Conservation (phyloP, 2,113 vertebrate species). For the Butorides virescens region DNA sequence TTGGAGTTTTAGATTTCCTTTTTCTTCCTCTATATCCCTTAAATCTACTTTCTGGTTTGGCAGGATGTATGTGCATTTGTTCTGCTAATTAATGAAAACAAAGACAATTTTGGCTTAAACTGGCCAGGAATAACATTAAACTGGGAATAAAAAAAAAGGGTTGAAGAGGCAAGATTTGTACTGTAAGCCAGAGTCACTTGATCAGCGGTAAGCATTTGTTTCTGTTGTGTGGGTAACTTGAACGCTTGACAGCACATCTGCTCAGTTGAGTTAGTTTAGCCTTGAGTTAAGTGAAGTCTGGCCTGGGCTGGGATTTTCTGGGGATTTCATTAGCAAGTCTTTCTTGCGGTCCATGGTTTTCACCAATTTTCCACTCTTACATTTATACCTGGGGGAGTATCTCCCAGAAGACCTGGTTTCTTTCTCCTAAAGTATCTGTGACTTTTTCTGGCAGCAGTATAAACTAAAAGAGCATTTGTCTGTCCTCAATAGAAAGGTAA, state of each 20-base stretch:
- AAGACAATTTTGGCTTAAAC: background rate
- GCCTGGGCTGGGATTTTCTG: conserved; percentile 12
- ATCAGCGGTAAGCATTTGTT: background rate
- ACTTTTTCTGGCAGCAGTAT: background rate
- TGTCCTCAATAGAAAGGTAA: background rate
- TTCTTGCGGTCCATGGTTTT: background rate
- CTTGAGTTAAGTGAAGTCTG: background rate
- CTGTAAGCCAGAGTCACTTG: background rate
- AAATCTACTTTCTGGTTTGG: background rate
- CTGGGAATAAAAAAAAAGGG: background rate
- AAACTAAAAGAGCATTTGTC: background rate
- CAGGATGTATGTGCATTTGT: background rate
- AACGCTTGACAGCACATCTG: conserved; percentile 22
- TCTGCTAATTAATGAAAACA: background rate
- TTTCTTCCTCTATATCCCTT: background rate
- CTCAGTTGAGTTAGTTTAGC: background rate
- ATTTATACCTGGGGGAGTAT: background rate
- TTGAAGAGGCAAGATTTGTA: background rate
- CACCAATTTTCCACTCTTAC: background rate
- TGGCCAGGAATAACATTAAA: background rate
- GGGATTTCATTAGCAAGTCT: conserved; percentile 41
- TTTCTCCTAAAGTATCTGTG: background rate
- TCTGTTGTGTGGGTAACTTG: background rate
- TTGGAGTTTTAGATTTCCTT: background rate
- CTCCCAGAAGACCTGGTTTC: background rate